Evolutionary conservation across 2,888 invertebrate species (phyloP).

Genomic region (Phortica okadai): DNA sequence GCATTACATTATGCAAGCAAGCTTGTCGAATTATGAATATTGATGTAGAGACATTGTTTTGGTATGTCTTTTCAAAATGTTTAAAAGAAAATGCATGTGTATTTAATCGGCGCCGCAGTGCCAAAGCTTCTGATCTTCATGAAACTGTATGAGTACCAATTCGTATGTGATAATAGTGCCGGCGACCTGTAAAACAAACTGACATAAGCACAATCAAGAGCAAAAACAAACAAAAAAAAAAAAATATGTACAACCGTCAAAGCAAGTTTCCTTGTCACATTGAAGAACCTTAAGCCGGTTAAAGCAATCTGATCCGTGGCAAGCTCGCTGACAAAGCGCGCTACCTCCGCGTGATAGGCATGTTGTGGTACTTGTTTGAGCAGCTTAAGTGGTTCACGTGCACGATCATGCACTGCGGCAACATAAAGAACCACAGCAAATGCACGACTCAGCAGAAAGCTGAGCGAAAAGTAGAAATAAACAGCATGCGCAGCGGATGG

Average conservation of each 20-base stretch:
- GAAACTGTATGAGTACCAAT: conserved; percentile 79
- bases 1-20: not conserved
- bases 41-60: not conserved
- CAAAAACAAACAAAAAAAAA: conserved; percentile 31
- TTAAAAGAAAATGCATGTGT: not conserved
- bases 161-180: conserved; percentile 81
- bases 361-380: conserved; percentile 75
- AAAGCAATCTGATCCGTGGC: conserved; percentile 69
- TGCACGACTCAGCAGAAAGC: conserved; percentile 78
- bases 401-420: conserved; percentile 79
- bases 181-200: conserved; percentile 75
- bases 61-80: not conserved
- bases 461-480: conserved; percentile 80
- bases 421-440: conserved; percentile 78
- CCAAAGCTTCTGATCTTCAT: conserved; percentile 74
- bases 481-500: conserved; percentile 75
- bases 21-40: not conserved
- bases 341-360: conserved; percentile 76
- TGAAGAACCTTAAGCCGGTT: conserved; percentile 73
- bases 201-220: not conserved
- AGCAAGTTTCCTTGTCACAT: conserved; percentile 72
- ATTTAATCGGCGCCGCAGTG: conserved; percentile 54
- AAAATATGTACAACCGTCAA: conserved; percentile 61
- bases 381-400: conserved; percentile 74
- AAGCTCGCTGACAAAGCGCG: conserved; percentile 68